Evolutionary conservation across 2,113 vertebrate species (phyloP), one percentile per base, ranked within the genome.

Genomic region (Eira barbara): DNA sequence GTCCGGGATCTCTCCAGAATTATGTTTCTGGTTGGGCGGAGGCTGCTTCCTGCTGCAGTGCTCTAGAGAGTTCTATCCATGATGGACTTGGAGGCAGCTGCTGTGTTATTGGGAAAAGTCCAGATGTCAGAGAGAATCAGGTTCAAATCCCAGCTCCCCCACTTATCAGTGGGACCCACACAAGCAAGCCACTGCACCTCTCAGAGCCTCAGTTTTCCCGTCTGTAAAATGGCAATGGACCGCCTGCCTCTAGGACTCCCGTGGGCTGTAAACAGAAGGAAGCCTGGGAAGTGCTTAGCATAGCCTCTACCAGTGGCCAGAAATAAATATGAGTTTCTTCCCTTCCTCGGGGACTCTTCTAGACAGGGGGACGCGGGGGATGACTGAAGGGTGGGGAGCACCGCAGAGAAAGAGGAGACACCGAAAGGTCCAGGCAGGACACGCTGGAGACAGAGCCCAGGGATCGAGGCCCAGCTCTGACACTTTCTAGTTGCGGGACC

Each of bases 261-360:
- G 20, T 39, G 67, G 31, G 63, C 27, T 57, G 36, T 18, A 63
- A 61, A 31, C 1, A 5, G 82, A 79, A 7, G 1, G 9, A 69
- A 29, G 31, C 0, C 3, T 25, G 31, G 2, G 20, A 55, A 55
- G 49, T 4, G 1, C 45, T 69, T 15, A 36, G 42, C 59, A 25
- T 25, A 1, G 42, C 11, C 1, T 20, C 76, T 12, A 39, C 0
- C 4, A 42, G 14, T 0, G 20, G 36, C 86, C 42, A 31, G 11
- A 57, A 61, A 73, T 23, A 81, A 52, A 49, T 0, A 1, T 0
- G 11, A 9, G 7, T 4, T 65, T 17, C 65, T 69, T 69, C 63
- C 63, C 25, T 57, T 12, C 71, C 78, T 85, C 87, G 42, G 34
- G 6, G 57, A 55, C 36, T 57, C 42, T 67, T 73, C 34, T 18